Conservation (phyloP, 2,888 invertebrate species). For the Hipparchia semele region DNA sequence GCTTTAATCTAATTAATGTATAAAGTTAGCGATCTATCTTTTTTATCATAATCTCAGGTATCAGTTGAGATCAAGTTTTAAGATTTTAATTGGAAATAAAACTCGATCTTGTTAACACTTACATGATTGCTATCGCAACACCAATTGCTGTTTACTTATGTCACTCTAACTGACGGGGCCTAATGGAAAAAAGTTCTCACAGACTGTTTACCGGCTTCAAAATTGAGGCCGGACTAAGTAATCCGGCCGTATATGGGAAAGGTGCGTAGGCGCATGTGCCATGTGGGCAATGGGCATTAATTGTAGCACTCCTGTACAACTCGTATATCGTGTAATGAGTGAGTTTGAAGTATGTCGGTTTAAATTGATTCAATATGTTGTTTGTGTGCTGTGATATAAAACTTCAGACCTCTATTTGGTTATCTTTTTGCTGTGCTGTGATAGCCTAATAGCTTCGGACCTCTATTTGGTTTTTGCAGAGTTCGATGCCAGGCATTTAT, state of each 20-base stretch:
- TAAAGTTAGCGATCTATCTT: no score
- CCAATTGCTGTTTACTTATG: slow-evolving; percentile 38
- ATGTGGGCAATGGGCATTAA: slow-evolving; percentile 39
- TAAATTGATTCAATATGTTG: background rate
- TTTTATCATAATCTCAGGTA: no score
- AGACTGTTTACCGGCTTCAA: slow-evolving; percentile 42
- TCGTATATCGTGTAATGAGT: slow-evolving; percentile 23
- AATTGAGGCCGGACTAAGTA: slow-evolving; percentile 51
- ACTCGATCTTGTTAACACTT: slow-evolving; percentile 16
- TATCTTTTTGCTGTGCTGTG: no score
- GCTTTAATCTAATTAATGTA: no score
- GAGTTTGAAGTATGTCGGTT: background rate
- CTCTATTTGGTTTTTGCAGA: no score
- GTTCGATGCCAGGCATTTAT: no score
- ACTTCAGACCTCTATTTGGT: no score
- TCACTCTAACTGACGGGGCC: slow-evolving; percentile 37
- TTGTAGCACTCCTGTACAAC: slow-evolving; percentile 41
- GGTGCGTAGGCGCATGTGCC: slow-evolving; percentile 60
- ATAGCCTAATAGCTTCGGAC: no score
- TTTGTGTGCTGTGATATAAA: no score
- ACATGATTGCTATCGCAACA: slow-evolving; percentile 14
- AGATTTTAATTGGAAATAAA: slow-evolving; percentile 13
- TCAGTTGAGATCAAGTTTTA: slow-evolving; percentile 6
- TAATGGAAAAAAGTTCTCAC: slow-evolving; percentile 42
- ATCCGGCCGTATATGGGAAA: slow-evolving; percentile 54